Evolutionary conservation across 1,140 invertebrate species (phyloP).

Genomic region (Calliopsis andreniformis): DNA sequence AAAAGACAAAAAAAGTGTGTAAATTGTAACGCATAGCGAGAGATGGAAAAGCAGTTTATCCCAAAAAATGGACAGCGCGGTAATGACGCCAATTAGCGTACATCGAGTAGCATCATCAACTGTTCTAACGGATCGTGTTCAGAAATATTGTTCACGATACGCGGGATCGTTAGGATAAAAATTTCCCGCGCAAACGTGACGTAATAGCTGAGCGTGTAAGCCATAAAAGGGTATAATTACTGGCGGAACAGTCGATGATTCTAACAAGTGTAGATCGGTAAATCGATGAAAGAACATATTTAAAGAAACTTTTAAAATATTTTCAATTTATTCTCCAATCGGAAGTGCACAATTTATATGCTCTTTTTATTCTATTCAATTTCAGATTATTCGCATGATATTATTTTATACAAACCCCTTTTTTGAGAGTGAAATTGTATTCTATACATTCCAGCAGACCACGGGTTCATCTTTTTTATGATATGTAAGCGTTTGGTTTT

Average conservation of each 20-base stretch:
- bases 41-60: slow-evolving; percentile 21
- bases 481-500: no score
- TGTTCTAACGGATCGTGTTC: slow-evolving; percentile 16
- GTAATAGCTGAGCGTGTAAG: slow-evolving; percentile 16
- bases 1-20: not conserved
- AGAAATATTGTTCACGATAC: slow-evolving; percentile 35
- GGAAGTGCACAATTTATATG: no score
- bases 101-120: slow-evolving; percentile 25
- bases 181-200: slow-evolving; percentile 43
- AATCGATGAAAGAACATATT: slow-evolving; percentile 19
- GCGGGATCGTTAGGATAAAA: slow-evolving; percentile 35
- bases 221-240: slow-evolving; percentile 38
- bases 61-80: slow-evolving; percentile 29
- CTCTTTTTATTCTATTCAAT: no score
- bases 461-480: no score
- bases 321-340: slow-evolving; percentile 21
- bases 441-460: no score
- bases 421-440: no score
- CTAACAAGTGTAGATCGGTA: slow-evolving; percentile 22
- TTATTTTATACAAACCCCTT: no score
- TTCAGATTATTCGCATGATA: no score
- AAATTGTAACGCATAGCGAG: not conserved
- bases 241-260: slow-evolving; percentile 21
- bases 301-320: no score
- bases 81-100: slow-evolving; percentile 46